A percentile compares a stretch with the other conserved stretches of the same genome.
Evolutionary conservation across 2,888 invertebrate genomes (phyloP).

Genomic region (Tubulanus polymorphus): DNA sequence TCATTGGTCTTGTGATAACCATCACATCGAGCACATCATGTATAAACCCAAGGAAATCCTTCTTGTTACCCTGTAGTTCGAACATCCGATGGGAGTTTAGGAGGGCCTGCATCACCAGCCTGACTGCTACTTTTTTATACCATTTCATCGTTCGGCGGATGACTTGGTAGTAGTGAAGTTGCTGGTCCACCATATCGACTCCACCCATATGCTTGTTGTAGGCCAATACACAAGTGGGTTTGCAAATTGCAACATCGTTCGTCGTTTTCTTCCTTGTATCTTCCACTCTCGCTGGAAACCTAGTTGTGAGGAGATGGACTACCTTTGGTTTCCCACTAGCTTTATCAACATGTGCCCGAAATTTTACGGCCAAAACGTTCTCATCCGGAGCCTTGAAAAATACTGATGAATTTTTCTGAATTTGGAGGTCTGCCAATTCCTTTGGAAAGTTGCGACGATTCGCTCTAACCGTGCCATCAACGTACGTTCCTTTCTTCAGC

Average conservation of each 20-base stretch:
- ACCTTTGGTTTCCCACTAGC: neutral
- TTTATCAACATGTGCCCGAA: neutral
- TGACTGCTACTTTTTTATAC: neutral
- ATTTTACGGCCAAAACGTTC: neutral
- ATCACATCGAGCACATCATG: neutral
- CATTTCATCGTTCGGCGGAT: neutral
- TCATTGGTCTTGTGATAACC: neutral
- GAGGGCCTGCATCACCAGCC: neutral
- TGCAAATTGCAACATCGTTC: neutral
- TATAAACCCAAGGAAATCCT: neutral
- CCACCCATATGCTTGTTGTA: slow-evolving; percentile 1
- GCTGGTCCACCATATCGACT: neutral
- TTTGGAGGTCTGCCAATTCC: neutral
- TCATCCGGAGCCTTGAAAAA: neutral
- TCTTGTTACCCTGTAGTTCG: neutral
- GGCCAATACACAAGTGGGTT: neutral
- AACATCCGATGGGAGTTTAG: neutral
- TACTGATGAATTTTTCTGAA: neutral
- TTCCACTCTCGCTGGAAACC: neutral
- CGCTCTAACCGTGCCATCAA: neutral
- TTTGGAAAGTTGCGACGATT: neutral
- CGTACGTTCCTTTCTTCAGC: neutral
- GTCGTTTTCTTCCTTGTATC: neutral
- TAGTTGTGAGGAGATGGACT: neutral
- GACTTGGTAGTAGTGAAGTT: neutral